phyloP scores from a whole-genome alignment of 2,888 invertebrate genomes.

The Thelaira solivaga region DNA sequence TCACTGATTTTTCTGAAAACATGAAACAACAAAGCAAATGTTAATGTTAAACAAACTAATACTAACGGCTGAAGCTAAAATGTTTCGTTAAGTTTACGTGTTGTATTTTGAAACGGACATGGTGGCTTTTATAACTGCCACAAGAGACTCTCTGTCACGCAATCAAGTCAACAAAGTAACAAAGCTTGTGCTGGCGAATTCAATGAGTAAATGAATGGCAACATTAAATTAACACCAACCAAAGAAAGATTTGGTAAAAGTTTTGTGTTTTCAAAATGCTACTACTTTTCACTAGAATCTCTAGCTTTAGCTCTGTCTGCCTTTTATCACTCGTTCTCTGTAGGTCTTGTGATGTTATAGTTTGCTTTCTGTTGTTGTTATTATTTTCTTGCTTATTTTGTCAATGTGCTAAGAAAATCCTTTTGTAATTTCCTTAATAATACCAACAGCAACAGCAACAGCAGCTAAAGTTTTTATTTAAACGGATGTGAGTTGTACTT shows the following conservation, averaged over 20 bases:
- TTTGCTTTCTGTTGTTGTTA: background rate
- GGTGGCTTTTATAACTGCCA: constrained; percentile 39
- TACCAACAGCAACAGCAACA: constrained; percentile 35
- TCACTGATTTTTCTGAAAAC: background rate
- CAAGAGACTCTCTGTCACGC: background rate
- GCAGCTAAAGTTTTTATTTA: constrained; percentile 41
- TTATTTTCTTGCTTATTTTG: constrained; percentile 32
- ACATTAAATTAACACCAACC: constrained; percentile 59
- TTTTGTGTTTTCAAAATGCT: no score
- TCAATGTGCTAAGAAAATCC: constrained; percentile 30
- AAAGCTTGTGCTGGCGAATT: constrained; percentile 18
- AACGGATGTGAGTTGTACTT: constrained; percentile 26
- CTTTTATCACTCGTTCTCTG: background rate
- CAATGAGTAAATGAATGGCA: no score
- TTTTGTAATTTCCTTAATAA: constrained; percentile 51
- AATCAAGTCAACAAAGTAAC: background rate
- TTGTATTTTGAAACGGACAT: constrained; percentile 37
- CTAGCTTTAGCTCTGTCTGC: constrained; percentile 4
- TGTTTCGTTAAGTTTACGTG: constrained; percentile 33
- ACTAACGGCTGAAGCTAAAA: constrained; percentile 30
- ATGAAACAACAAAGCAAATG: background rate
- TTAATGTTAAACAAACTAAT: constrained; percentile 10
- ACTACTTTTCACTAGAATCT: background rate
- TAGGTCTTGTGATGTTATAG: background rate
- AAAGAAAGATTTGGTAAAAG: constrained; percentile 18